Evolutionary conservation across 2,888 invertebrate genomes (phyloP).

Genomic region (Craniophora ligustri): DNA sequence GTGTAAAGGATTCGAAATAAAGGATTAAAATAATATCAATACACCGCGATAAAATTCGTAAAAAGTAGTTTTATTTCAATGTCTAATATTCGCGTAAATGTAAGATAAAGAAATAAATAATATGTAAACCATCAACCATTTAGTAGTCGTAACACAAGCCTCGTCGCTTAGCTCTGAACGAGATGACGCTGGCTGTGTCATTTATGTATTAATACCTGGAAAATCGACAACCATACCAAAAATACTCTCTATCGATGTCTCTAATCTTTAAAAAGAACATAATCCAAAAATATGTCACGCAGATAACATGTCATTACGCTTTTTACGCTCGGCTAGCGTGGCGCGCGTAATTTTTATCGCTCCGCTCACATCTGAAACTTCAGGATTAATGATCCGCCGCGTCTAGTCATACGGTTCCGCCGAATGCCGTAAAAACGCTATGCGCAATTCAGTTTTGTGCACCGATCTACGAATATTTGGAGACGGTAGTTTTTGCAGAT

Average conservation of each 20-base stretch:
- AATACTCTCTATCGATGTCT: conserved; percentile 26
- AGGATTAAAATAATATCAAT: too few species aligned
- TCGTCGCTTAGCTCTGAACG: too few species aligned
- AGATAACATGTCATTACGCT: conserved; percentile 54
- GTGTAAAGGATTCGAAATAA: too few species aligned
- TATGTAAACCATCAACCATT: too few species aligned
- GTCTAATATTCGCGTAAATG: too few species aligned
- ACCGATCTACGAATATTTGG: conserved; percentile 49
- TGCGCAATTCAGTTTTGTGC: conserved; percentile 82
- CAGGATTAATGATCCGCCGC: conserved; percentile 85
- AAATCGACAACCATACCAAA: conserved; percentile 27
- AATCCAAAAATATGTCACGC: conserved; percentile 46
- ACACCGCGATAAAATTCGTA: too few species aligned
- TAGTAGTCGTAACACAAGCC: too few species aligned
- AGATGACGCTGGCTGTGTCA: not conserved
- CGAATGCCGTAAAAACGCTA: conserved; percentile 87
- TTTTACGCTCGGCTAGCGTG: conserved; percentile 61
- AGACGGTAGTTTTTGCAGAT: conserved; percentile 47
- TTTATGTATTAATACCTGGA: not conserved
- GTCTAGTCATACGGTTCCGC: conserved; percentile 88
- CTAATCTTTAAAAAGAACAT: conserved; percentile 42
- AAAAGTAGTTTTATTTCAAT: too few species aligned
- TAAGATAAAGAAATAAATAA: too few species aligned
- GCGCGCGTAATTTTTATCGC: conserved; percentile 84
- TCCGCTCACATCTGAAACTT: conserved; percentile 82